Evolutionary conservation across 2,797 vertebrate species (phyloP).

Genomic region (Florisuga fusca): DNA sequence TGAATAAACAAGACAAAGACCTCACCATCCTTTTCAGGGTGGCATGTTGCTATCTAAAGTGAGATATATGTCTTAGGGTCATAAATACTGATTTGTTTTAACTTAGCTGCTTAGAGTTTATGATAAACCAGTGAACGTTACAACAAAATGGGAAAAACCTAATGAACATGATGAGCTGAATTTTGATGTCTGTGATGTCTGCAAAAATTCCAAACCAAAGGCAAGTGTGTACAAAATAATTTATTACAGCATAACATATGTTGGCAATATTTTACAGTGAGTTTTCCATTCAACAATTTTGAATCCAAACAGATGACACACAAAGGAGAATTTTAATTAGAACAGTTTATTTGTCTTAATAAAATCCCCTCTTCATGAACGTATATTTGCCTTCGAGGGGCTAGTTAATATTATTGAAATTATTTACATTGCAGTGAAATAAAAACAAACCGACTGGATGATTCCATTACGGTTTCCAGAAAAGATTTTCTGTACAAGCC

Average conservation of each 20-base stretch:
- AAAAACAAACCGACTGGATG: slow-evolving; percentile 63
- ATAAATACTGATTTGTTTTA: rapidly evolving
- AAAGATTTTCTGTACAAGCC: slow-evolving; percentile 72
- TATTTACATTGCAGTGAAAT: slow-evolving; percentile 77
- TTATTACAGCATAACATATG: slow-evolving; percentile 82
- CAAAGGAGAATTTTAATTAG: slow-evolving; percentile 71
- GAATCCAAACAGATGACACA: slow-evolving; percentile 71
- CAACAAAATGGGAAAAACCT: background rate
- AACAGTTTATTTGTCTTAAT: slow-evolving; percentile 73
- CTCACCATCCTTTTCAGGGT: background rate
- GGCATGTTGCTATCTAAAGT: background rate
- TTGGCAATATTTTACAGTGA: slow-evolving; percentile 80
- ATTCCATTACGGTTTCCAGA: slow-evolving; percentile 62
- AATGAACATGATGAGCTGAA: background rate
- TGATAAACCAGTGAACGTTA: background rate
- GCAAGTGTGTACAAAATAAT: slow-evolving; percentile 83
- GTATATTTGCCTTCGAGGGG: slow-evolving; percentile 68
- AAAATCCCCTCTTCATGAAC: slow-evolving; percentile 73
- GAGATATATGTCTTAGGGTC: background rate
- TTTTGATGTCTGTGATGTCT: background rate
- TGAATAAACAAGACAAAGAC: rapidly evolving
- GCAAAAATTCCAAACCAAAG: slow-evolving; percentile 50
- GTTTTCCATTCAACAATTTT: slow-evolving; percentile 66
- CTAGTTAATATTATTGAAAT: slow-evolving; percentile 71
- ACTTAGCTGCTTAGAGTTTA: background rate